These are phyloP conservation scores for Oscheius sp. DNA, from an alignment of 2,888 invertebrate genomes.

Conservation along the genomic window DNA sequence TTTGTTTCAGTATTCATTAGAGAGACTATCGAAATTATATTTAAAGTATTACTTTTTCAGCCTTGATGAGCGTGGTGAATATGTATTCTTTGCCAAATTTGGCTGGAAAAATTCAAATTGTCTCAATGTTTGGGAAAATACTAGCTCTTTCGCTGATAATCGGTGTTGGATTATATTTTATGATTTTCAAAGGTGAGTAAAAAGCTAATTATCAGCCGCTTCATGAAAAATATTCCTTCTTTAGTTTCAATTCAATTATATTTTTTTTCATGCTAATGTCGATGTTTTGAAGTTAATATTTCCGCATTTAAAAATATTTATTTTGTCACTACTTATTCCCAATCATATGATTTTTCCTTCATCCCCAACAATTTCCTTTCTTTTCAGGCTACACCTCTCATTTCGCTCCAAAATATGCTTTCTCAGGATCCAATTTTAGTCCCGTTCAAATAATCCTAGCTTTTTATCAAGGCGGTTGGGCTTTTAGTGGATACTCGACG, in stretches of 20 bases:
- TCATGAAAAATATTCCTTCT: no score
- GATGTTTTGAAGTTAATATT: no score
- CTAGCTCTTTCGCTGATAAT: conserved; percentile 43
- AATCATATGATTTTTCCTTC: no score
- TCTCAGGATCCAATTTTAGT: conserved; percentile 39
- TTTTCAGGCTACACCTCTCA: conserved; percentile 32
- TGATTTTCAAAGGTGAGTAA: conserved; percentile 47
- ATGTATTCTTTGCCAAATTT: conserved; percentile 50
- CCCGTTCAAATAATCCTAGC: conserved; percentile 43
- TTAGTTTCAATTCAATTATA: no score
- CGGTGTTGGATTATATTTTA: conserved; percentile 41
- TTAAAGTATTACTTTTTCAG: conserved; percentile 30
- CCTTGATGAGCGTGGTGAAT: conserved; percentile 44
- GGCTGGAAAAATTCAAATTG: conserved; percentile 46
- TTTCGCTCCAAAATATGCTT: conserved; percentile 35
- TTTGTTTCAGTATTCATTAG: conserved; percentile 26
- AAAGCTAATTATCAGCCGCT: no score
- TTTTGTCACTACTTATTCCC: no score
- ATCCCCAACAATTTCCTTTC: neutral
- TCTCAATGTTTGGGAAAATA: conserved; percentile 48
- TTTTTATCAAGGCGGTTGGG: conserved; percentile 56
- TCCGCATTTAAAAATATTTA: no score
- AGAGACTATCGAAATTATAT: neutral
- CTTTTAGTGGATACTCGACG: conserved; percentile 53
- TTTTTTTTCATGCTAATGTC: no score